These are phyloP conservation scores for Sturnus vulgaris DNA, from an alignment of 2,113 vertebrate species.

Conservation along the genomic window DNA sequence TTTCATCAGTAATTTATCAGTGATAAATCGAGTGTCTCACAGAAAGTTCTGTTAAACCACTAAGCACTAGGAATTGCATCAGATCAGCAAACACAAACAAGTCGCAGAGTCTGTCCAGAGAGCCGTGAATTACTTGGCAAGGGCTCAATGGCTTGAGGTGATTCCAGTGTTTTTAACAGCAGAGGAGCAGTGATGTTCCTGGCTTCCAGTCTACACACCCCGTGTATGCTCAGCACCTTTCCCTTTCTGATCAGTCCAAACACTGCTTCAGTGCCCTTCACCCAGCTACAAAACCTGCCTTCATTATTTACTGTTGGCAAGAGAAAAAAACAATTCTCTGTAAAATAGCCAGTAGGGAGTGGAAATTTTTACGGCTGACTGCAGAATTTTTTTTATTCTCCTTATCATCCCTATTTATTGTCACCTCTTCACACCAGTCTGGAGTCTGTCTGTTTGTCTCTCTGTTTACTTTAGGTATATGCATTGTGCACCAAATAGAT, in stretches of 20 bases:
- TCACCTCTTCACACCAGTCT: neutral
- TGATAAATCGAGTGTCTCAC: conserved; percentile 51
- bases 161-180: neutral
- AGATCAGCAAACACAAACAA: conserved; percentile 2
- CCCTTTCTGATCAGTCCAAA: neutral
- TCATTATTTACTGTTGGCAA: neutral
- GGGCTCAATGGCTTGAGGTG: neutral
- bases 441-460: neutral
- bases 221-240: neutral
- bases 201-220: neutral
- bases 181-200: neutral
- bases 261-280: neutral
- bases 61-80: conserved; percentile 25
- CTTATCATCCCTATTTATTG: neutral
- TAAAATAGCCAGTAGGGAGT: neutral
- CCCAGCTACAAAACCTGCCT: neutral
- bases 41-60: conserved; percentile 47
- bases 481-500: neutral
- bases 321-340: neutral
- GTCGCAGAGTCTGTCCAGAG: neutral
- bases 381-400: neutral
- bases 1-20: conserved; percentile 65
- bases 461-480: conserved; percentile 1
- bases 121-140: conserved; percentile 17
- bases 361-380: neutral